phyloP scores from a whole-genome alignment of 23 tunicate genomes.

The Trididemnum clinides region DNA sequence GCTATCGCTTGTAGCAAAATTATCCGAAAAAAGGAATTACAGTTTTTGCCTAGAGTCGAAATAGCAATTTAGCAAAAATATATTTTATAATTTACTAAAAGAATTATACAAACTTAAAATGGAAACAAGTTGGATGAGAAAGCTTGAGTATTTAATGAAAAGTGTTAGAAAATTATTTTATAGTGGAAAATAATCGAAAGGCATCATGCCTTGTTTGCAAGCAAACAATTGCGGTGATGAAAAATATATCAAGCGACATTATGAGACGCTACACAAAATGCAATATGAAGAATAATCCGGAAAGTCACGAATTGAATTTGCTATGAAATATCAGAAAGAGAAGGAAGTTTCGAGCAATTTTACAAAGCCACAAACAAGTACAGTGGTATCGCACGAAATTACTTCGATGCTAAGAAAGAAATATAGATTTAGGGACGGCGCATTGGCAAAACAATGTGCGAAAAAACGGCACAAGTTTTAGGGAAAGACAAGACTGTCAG shows the following conservation, averaged over 20 bases:
- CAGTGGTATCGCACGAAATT: conserved; percentile 51
- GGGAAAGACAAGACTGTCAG: conserved; percentile 52
- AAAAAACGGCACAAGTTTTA: conserved; percentile 56
- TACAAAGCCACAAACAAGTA: conserved; percentile 45
- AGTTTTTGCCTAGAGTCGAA: background rate
- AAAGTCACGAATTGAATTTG: conserved; percentile 61
- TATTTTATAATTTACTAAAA: conserved; percentile 13
- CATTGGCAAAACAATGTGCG: conserved; percentile 51
- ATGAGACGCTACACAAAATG: conserved; percentile 66
- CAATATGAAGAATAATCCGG: conserved; percentile 46
- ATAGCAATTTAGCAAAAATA: no score
- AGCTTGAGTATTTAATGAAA: conserved; percentile 40
- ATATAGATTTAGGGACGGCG: conserved; percentile 55
- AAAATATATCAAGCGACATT: no score
- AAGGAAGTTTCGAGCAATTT: conserved; percentile 34
- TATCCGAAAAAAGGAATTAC: background rate
- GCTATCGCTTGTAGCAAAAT: background rate
- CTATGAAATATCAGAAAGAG: conserved; percentile 48
- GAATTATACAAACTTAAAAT: background rate
- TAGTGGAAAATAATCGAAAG: conserved; percentile 46
- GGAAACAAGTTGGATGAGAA: conserved; percentile 25
- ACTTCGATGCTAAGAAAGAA: conserved; percentile 31
- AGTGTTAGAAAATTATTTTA: conserved; percentile 42
- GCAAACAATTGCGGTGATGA: conserved; percentile 66
- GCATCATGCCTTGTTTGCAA: conserved; percentile 44